Base-by-base conservation (phyloP, 2,888 invertebrate genomes). In the Margaritifera margaritifera region DNA sequence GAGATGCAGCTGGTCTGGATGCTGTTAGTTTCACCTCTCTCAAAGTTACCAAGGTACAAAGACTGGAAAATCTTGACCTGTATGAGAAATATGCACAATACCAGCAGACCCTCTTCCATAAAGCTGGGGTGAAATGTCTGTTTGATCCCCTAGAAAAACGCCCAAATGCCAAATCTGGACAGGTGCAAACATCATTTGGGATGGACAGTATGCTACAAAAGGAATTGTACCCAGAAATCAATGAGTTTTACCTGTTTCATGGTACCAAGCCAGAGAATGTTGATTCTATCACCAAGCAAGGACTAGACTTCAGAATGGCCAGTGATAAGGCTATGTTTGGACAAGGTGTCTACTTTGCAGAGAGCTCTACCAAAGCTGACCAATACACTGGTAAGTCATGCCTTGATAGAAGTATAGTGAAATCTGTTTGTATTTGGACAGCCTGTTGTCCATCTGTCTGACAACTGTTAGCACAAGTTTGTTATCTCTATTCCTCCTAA, bases 311-410 rank as follows among this genome's bases (percentile, higher is more conserved):
- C 19, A 67, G 80, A 53, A 54, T 81, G 60, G 69, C 74, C 6
- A 69, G 70, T 18, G 73, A 67, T 19, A 55, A 62, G 18, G 74
- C 77, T 24, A 69, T 79, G 42, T 77, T 82, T 68, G 83, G 83
- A 18, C 22, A 66, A 25, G 83, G 79, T 1, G 66, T 80, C 4
- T 84, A 84, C 59, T 74, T 78, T 71, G 78, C 80, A 6, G 83
- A 84, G 67, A 81, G 80, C 56, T 79, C 80, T 0, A 81, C 82
- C 4, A 84, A 84, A 55, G 77, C 80, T n/a, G 83, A 84, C 64
- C 82, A 81, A 56, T 84, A 84, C 65, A 68, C 82, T 71, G 83
- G 83, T 80, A 68, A 42, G 3, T 42, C 42, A 42, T 42, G 2
- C 42, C 15, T 42, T 42, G 42, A 0, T 42, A 42, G 42, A 42